A percentile compares a stretch with the other conserved stretches of the same genome.
These are phyloP conservation scores for Salvelinus namaycush DNA, from an alignment of 2,113 vertebrate species.

Conservation along the genomic window DNA sequence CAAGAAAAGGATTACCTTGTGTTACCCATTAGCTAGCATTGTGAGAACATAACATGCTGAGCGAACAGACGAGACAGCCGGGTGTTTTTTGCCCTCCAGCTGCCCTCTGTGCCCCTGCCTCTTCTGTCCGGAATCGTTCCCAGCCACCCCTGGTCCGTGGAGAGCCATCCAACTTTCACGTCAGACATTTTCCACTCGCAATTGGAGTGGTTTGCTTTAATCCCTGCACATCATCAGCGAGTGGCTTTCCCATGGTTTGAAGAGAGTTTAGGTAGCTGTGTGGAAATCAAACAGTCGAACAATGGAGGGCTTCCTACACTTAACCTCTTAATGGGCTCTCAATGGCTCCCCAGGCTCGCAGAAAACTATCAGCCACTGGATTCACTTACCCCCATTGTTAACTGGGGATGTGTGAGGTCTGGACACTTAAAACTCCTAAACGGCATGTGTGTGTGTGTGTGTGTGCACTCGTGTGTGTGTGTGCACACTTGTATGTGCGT, in stretches of 20 bases:
- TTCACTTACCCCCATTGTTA: conserved; percentile 67
- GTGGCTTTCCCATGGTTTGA: neutral
- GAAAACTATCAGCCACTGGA: conserved; percentile 72
- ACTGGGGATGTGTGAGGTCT: conserved; percentile 11
- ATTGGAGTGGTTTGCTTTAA: conserved; percentile 11
- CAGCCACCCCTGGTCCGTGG: conserved; percentile 59
- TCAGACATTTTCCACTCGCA: conserved; percentile 30
- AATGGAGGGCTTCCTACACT: conserved; percentile 76
- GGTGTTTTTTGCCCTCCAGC: conserved; percentile 50
- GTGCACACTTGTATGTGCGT: neutral
- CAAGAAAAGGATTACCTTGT: neutral
- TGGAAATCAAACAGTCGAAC: conserved; percentile 68
- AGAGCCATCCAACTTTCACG: conserved; percentile 71
- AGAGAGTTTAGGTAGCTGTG: conserved; percentile 12
- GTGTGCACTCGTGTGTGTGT: conserved; percentile 45
- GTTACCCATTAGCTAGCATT: neutral
- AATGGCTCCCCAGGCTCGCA: conserved; percentile 77
- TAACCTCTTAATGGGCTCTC: conserved; percentile 79
- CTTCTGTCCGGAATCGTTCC: conserved; percentile 67
- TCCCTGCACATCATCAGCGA: neutral
- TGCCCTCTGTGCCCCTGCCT: conserved; percentile 50
- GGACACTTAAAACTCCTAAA: conserved; percentile 23
- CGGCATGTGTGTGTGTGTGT: conserved; percentile 42
- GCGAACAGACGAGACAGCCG: conserved; percentile 15
- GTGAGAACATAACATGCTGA: neutral